Evolutionary conservation across 2,797 vertebrate genomes (phyloP).

Genomic region (Neopelma chrysocephalum): DNA sequence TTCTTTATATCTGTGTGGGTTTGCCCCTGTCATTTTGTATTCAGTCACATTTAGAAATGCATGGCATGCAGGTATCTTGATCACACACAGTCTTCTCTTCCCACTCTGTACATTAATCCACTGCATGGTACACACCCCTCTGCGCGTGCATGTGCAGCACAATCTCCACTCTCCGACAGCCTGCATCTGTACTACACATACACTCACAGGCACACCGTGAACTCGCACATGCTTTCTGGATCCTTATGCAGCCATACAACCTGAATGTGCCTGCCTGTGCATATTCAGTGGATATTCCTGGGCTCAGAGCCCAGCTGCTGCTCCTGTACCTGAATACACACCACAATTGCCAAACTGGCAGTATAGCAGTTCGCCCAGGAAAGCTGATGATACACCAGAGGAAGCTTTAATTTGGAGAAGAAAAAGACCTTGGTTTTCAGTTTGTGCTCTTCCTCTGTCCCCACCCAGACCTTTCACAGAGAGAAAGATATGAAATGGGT

Average conservation of each 20-base stretch:
- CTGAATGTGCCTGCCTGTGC: not conserved
- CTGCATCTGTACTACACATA: not conserved
- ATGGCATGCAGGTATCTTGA: conserved; percentile 19
- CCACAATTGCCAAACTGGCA: not conserved
- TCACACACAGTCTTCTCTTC: not conserved
- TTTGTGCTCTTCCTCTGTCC: not conserved
- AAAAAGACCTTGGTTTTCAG: not conserved
- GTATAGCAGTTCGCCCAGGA: not conserved
- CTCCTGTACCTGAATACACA: not conserved
- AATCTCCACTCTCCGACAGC: not conserved
- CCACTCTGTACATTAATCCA: not conserved
- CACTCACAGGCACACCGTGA: not conserved
- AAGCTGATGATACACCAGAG: not conserved
- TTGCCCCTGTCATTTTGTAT: not conserved
- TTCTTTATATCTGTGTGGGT: not conserved
- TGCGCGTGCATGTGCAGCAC: not conserved
- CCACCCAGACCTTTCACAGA: conserved; percentile 12
- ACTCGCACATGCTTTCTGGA: not conserved
- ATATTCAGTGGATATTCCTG: not conserved
- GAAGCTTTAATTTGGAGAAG: conserved; percentile 5
- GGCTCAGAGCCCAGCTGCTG: not conserved
- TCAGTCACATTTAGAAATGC: not conserved
- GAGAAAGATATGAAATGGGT: not conserved
- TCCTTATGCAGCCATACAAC: not conserved
- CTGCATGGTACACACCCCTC: conserved; percentile 54